Conservation (phyloP, 2,888 invertebrate genomes). For the Campaea margaritaria region DNA sequence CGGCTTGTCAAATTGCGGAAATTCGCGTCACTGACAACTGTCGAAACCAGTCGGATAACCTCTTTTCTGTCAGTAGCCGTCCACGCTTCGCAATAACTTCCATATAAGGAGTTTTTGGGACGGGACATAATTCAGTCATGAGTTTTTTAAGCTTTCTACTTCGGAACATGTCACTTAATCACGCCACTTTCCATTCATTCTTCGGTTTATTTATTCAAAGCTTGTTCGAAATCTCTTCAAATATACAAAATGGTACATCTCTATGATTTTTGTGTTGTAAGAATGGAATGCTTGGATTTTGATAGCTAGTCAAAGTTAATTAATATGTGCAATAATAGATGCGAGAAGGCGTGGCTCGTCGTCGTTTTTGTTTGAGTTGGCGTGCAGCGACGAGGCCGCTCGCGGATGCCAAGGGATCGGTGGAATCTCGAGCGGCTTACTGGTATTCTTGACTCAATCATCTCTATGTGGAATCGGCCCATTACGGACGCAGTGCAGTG, state of each 20-base stretch:
- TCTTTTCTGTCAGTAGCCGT: constrained; percentile 23
- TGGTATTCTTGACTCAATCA: constrained; percentile 10
- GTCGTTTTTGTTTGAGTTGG: constrained; percentile 59
- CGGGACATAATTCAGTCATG: constrained; percentile 10
- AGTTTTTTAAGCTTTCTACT: constrained; percentile 21
- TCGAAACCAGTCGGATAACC: constrained; percentile 18
- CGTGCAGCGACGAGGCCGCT: constrained; percentile 47
- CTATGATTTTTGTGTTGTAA: not conserved
- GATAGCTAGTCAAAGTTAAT: constrained; percentile 19
- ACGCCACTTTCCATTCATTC: constrained; percentile 11
- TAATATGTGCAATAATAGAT: constrained; percentile 25
- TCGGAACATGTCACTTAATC: constrained; percentile 15
- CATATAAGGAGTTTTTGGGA: constrained; percentile 17
- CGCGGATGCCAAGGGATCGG: constrained; percentile 47
- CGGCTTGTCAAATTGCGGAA: constrained; percentile 17
- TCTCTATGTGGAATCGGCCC: constrained; percentile 10
- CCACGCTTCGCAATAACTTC: constrained; percentile 19
- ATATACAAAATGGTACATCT: not conserved
- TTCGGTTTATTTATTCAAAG: no score
- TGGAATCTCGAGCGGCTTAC: constrained; percentile 37
- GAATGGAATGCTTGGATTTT: constrained; percentile 10
- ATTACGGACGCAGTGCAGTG: constrained; percentile 5
- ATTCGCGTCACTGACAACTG: constrained; percentile 13
- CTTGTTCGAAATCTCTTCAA: no score
- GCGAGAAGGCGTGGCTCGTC: constrained; percentile 49